phyloP scores from a whole-genome alignment of 2,888 invertebrate species.

The Tetropium fuscum region DNA sequence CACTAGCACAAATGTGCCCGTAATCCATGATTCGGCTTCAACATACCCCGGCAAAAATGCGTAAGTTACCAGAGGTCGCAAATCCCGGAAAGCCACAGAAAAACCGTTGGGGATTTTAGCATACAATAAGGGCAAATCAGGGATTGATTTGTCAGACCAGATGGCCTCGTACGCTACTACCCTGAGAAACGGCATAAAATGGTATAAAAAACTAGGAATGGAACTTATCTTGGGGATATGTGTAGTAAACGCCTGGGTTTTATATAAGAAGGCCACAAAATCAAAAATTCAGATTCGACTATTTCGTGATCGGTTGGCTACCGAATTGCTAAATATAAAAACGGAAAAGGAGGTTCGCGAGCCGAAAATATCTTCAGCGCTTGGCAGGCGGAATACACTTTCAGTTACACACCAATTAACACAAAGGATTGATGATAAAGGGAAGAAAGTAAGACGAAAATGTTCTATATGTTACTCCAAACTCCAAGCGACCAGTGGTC shows the following conservation, averaged over 20 bases:
- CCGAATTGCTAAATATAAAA: background rate
- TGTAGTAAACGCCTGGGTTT: slow-evolving; percentile 43
- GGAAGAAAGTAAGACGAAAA: slow-evolving; percentile 38
- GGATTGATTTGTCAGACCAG: slow-evolving; percentile 54
- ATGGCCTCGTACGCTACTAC: slow-evolving; percentile 53
- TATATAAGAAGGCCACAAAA: slow-evolving; percentile 41
- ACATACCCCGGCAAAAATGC: background rate
- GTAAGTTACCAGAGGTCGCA: background rate
- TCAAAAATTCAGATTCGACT: slow-evolving; percentile 31
- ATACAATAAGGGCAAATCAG: slow-evolving; percentile 53
- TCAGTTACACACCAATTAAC: slow-evolving; percentile 22
- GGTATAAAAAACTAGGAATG: slow-evolving; percentile 43
- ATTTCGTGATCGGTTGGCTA: slow-evolving; percentile 29
- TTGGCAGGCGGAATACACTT: background rate
- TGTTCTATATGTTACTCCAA: slow-evolving; percentile 39
- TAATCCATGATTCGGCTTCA: background rate
- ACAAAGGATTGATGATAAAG: slow-evolving; percentile 31
- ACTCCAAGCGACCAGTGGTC: slow-evolving; percentile 21
- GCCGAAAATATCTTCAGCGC: background rate
- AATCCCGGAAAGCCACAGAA: slow-evolving; percentile 10
- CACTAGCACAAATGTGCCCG: background rate
- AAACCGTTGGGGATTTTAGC: slow-evolving; percentile 42
- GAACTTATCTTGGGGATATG: slow-evolving; percentile 40
- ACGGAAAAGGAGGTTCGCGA: background rate
- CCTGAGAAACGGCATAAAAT: slow-evolving; percentile 46